phyloP scores from a whole-genome alignment of 2,888 invertebrate genomes.

The Andrena trimmerana region DNA sequence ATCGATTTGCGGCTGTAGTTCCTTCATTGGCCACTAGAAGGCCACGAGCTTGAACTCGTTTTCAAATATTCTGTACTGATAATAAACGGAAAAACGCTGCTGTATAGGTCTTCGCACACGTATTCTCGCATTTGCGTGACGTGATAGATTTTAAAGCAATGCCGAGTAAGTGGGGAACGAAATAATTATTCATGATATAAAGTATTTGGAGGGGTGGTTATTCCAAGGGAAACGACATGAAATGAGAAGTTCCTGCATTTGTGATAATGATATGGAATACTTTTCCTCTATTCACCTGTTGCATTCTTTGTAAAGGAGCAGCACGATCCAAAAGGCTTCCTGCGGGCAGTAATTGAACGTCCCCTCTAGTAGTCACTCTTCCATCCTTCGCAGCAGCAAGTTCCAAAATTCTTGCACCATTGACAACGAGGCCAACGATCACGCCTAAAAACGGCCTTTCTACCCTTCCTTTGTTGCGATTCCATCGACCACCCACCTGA shows the following conservation, averaged over 20 bases:
- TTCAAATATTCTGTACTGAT: background rate
- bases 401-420: conserved; percentile 94
- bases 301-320: conserved; percentile 93
- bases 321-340: conserved; percentile 91
- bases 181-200: too few species aligned
- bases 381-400: conserved; percentile 94
- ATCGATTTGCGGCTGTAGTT: background rate
- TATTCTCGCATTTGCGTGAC: too few species aligned
- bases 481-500: conserved; percentile 94
- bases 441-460: conserved; percentile 95
- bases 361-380: conserved; percentile 92
- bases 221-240: too few species aligned
- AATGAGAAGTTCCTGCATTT: background rate
- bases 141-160: too few species aligned
- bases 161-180: too few species aligned
- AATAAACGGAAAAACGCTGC: background rate
- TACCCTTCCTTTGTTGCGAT: conserved; percentile 89
- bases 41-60: background rate
- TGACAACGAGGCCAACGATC: conserved; percentile 95
- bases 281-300: conserved; percentile 88
- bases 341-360: conserved; percentile 90
- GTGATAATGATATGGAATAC: background rate
- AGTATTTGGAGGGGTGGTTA: too few species aligned
- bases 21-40: background rate
- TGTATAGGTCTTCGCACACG: too few species aligned